Evolutionary conservation across 2,888 invertebrate genomes (phyloP), one percentile per base, ranked within the genome.

Genomic region (Ennomos fuscantarius): DNA sequence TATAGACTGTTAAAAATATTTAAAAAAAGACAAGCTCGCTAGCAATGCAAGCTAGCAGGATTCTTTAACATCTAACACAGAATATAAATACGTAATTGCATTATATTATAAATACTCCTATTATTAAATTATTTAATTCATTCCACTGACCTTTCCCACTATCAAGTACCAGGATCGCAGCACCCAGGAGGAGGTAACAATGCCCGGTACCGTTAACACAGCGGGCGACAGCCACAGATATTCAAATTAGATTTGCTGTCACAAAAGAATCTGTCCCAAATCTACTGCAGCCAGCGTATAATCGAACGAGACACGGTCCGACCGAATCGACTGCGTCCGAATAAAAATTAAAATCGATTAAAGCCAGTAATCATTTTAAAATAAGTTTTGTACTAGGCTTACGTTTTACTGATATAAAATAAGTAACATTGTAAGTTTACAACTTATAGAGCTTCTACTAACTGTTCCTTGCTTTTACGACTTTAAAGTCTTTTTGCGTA

Each of bases 121-220:
- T n/a, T 24, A 24, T 24, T 24, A 24, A 24, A 24, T 24, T 24
- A 24, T 24, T 24, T 24, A 24, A 24, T 24, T 50, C 42, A 47
- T 52, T 52, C 52, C 47, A 44, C 34, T 55, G 52, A 62, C 56
- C 59, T 60, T 64, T 55, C 48, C 40, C 36, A 43, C 32, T 49
- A 60, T 60, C 58, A 48, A 37, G n/a, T 57, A 66, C 63, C 63
- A 63, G 65, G 65, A 61, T 52, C 61, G 12, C 55, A 66, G 56
- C 54, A 56, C 12, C 58, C 45, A 51, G 44, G 43, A 57, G 40
- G 43, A 49, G 42, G 40, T 45, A 54, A 61, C 61, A 63, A 63
- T 59, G 40, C 54, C 15, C 37, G 12, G 50, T 55, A 61, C 63
- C 63, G 65, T 66, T 66, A 66, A 35, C 55, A 43, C 65, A 62